Evolutionary conservation across 2,113 vertebrate genomes (phyloP).

Genomic region (Vidua chalybeata): DNA sequence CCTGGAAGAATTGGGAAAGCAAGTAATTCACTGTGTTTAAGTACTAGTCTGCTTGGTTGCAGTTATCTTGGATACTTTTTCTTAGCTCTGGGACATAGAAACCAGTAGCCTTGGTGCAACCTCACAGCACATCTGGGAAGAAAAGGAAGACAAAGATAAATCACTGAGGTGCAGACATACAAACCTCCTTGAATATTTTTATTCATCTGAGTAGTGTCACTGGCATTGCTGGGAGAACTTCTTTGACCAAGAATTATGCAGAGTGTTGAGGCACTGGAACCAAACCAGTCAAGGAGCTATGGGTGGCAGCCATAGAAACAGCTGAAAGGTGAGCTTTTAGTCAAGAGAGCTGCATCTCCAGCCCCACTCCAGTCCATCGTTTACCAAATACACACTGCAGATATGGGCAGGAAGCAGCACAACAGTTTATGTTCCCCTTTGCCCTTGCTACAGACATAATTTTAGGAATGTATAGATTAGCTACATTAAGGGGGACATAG

Average conservation of each 20-base stretch:
- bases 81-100: slow-evolving; percentile 5
- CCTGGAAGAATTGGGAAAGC: slow-evolving; percentile 23
- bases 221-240: neutral
- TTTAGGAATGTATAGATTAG: neutral
- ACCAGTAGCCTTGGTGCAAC: neutral
- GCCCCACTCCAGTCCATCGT: neutral
- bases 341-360: neutral
- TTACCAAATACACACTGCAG: neutral
- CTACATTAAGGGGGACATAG: neutral
- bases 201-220: neutral
- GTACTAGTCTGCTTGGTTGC: neutral
- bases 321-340: neutral
- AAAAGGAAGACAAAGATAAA: neutral
- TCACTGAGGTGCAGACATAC: neutral
- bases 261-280: neutral
- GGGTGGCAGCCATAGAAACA: neutral
- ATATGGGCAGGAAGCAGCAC: neutral
- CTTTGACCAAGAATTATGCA: neutral
- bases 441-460: neutral
- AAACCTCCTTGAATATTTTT: neutral
- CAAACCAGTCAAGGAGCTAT: neutral
- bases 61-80: neutral
- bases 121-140: neutral
- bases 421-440: neutral
- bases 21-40: neutral